These are phyloP conservation scores for Cremastobaeus sp. DNA, from an alignment of 2,888 invertebrate species.

Conservation along the genomic window DNA sequence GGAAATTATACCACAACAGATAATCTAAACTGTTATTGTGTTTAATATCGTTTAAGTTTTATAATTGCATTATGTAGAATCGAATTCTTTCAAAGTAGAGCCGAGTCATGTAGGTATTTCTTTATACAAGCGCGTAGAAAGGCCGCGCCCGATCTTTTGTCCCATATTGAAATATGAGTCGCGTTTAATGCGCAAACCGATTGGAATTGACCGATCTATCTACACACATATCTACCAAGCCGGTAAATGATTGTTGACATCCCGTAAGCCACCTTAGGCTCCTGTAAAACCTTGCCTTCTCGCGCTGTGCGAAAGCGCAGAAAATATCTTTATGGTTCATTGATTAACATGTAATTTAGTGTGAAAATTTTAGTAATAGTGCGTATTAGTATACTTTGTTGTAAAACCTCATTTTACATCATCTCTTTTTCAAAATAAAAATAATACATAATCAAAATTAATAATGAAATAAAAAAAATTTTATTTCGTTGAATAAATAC, in stretches of 20 bases:
- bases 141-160: constrained; percentile 65
- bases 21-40: constrained; percentile 29
- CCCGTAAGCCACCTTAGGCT: constrained; percentile 63
- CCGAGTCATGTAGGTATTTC: constrained; percentile 60
- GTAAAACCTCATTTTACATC: too few species aligned
- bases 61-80: constrained; percentile 59
- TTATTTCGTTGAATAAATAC: too few species aligned
- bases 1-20: constrained; percentile 22
- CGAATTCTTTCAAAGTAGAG: constrained; percentile 54
- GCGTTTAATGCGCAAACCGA: constrained; percentile 56
- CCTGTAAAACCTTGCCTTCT: constrained; percentile 48
- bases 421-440: too few species aligned
- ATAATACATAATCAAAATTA: too few species aligned
- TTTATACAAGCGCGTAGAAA: constrained; percentile 51
- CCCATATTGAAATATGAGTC: constrained; percentile 62
- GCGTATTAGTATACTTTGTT: too few species aligned
- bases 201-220: constrained; percentile 61
- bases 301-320: constrained; percentile 28
- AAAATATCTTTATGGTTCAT: constrained; percentile 53
- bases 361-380: constrained; percentile 37
- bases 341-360: constrained; percentile 49
- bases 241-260: constrained; percentile 67
- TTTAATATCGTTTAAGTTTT: constrained; percentile 48
- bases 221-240: constrained; percentile 51
- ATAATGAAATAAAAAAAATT: too few species aligned